Base-by-base conservation (phyloP, 30 jellyfish, hydroid and myxozoan genomes). In the Hydractinia symbiolongicarpus region DNA sequence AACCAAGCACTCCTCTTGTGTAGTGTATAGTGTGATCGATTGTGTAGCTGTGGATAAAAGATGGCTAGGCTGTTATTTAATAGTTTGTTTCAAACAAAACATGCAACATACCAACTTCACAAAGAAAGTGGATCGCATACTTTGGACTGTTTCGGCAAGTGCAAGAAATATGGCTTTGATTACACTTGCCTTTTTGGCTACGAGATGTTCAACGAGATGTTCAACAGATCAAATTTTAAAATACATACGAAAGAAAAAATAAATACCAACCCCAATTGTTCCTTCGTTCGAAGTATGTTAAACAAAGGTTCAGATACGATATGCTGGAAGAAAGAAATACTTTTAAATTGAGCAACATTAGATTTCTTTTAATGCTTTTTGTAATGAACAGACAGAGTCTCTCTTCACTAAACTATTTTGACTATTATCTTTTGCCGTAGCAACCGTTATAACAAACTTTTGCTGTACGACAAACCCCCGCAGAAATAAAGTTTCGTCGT, bases 241-340 rank as follows among this genome's bases (percentile, higher is more conserved):
- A 13, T 51, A 13, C 9, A 44, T n/a, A 13, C 17, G 9, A 64
- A 64, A n/a, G 2, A 64, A 7, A 30, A 30, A 30, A 30, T 30
- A 30, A 30, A 30, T 30, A 30, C 44, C 4, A n/a, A 64, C 74
- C 74, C 74, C 9, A 64, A 51, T 64, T 64, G 74, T 13, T 64
- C 74, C 40, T 64, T 44, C 40, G 74, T 64, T 51, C 74, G 74
- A 6, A 64, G 74, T n/a, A 64, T 64, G 40, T 64, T 51, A 64
- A 64, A 64, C 7, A 64, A 51, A 64, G 74, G 74, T 13, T 64
- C 74, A n/a, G 74, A 64, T 51, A 64, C 40, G 40, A 64, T 13
- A 51, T 64, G 74, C 74, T 64, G 40, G 19, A 58, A 58, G 19
- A 13, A 13, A 64, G 7, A 64, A 64, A 64, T n/a, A 64, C 44